phyloP scores from a whole-genome alignment of 2,888 invertebrate species.

The Hyppa rectilinea region DNA sequence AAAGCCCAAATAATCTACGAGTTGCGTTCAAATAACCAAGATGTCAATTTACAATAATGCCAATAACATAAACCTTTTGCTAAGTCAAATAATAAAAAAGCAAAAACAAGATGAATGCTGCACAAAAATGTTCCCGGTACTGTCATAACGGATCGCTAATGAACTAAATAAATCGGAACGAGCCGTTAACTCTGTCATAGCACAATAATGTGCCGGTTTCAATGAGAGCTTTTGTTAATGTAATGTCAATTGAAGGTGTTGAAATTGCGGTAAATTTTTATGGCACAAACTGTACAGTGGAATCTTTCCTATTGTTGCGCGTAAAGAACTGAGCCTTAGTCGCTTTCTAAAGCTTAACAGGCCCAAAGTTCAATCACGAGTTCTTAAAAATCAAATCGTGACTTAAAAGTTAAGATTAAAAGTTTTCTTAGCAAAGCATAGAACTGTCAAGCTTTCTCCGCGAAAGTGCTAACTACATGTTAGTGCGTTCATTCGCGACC shows the following conservation, averaged over 20 bases:
- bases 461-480: conserved; percentile 61
- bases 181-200: conserved; percentile 44
- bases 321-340: background rate
- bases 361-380: background rate
- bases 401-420: conserved; percentile 21
- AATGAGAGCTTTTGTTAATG: conserved; percentile 25
- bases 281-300: conserved; percentile 2
- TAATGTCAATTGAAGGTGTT: conserved; percentile 23
- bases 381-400: conserved; percentile 5
- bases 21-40: background rate
- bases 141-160: conserved; percentile 28
- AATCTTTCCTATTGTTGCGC: background rate
- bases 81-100: background rate
- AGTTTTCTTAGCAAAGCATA: conserved; percentile 38
- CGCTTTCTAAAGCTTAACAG: background rate
- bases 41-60: background rate
- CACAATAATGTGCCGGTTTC: conserved; percentile 41
- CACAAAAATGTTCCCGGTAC: conserved; percentile 47
- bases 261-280: conserved; percentile 27
- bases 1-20: background rate
- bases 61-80: background rate
- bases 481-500: conserved; percentile 11
- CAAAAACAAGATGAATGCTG: conserved; percentile 7
- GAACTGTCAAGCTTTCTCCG: conserved; percentile 59
- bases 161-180: conserved; percentile 47